Conservation (phyloP, 1,140 invertebrate genomes). For the Eueides isabella region DNA sequence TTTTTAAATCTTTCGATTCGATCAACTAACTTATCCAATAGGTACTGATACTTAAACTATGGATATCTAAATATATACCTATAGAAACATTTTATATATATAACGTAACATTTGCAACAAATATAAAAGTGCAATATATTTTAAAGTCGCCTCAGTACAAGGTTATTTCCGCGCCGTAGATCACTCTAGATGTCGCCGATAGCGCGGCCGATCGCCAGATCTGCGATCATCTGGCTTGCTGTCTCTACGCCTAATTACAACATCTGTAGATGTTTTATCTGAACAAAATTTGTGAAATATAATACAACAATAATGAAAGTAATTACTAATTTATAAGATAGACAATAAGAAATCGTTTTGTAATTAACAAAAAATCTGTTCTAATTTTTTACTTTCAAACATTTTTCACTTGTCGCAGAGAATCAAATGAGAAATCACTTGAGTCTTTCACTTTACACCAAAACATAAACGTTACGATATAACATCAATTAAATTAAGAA, state of each 20-base stretch:
- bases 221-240: conserved; percentile 58
- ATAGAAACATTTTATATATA: background rate
- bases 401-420: too few species aligned
- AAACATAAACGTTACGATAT: too few species aligned
- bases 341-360: background rate
- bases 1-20: too few species aligned
- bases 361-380: background rate
- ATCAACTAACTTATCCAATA: too few species aligned
- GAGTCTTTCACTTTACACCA: too few species aligned
- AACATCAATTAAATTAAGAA: too few species aligned
- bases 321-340: background rate
- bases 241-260: conserved; percentile 54
- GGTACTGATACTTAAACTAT: too few species aligned
- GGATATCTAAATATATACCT: too few species aligned
- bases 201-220: conserved; percentile 70
- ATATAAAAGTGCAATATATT: conserved; percentile 16
- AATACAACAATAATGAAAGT: background rate
- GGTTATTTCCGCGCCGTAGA: conserved; percentile 45
- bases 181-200: conserved; percentile 68
- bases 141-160: conserved; percentile 11
- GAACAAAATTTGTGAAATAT: conserved; percentile 5
- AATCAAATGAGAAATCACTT: too few species aligned
- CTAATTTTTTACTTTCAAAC: too few species aligned
- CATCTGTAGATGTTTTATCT: conserved; percentile 45
- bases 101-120: background rate